Base-by-base conservation (phyloP, 2,797 vertebrate species). In the Argyrosomus regius region DNA sequence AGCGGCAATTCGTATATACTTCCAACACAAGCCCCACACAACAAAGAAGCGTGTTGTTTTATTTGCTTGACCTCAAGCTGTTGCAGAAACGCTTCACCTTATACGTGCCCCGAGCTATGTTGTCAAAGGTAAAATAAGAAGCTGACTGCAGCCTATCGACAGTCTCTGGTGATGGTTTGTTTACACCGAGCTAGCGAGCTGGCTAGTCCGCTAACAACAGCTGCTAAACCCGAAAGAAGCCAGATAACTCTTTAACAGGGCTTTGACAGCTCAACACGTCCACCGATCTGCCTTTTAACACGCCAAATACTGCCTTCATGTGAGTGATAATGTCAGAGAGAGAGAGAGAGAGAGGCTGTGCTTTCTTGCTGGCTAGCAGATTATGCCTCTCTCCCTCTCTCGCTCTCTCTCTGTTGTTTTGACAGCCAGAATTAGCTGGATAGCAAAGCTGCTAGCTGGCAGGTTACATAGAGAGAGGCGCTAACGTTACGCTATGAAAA, bases 131-230 rank as follows among this genome's bases (percentile, higher is more conserved):
- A 22, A 58, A 60, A 62, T 5, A 56, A 64, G 26, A 66, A 31
- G 22, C 76, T 57, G 62, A 39, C 82, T 39, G 86, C 83, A 82
- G 82, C 75, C 50, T 64, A 31, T 50, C 72, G 57, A 35, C 68
- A 73, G 70, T 61, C 81, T 74, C 2, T 43, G 66, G n/a, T 58
- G 45, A 72, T 41, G 90, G 90, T 93, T 94, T 94, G 93, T 94
- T 94, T 94, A 93, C 93, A 93, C 79, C 85, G 86, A 89, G 89
- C 88, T 92, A 94, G 89, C 91, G 80, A 78, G 82, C 70, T 35
- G 84, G 92, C 91, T 93, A 92, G 89, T 91, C 80, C 67, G 91
- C 91, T 91, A 90, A 82, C 83, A 70, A 9, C 72, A 78, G 81
- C 83, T 79, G 84, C 85, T 82, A 88, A 86, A 75, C 59, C 70